A percentile compares a stretch with the other conserved stretches of the same genome.
These are phyloP conservation scores for Chaenocephalus aceratus DNA, from an alignment of 2,113 vertebrate genomes.

Conservation along the genomic window DNA sequence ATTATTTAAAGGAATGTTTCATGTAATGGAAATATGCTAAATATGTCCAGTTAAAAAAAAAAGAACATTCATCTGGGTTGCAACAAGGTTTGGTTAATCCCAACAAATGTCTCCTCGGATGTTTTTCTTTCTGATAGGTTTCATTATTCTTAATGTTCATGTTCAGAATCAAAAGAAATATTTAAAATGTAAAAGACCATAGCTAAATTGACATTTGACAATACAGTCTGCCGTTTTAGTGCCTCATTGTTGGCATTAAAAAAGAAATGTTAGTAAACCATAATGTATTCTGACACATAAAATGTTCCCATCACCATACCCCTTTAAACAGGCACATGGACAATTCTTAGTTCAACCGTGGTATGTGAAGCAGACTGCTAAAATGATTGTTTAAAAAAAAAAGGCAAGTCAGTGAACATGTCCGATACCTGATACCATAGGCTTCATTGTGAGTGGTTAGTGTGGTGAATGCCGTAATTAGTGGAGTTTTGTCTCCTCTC, in stretches of 20 bases:
- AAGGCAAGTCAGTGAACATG: conserved; percentile 22
- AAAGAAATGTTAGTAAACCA: conserved; percentile 14
- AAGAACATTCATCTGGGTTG: not conserved
- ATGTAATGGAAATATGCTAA: not conserved
- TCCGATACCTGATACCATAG: conserved; percentile 28
- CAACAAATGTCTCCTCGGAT: not conserved
- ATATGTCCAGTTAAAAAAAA: too few relatives aligned
- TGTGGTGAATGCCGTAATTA: conserved; percentile 57
- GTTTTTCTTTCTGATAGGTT: not conserved
- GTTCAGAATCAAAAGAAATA: not conserved
- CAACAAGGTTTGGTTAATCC: not conserved
- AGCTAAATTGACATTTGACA: not conserved
- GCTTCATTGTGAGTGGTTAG: conserved; percentile 26
- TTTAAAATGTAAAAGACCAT: not conserved
- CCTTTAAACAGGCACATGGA: conserved; percentile 39
- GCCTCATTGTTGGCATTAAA: not conserved
- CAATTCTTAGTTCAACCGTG: conserved; percentile 33
- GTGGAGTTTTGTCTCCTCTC: conserved; percentile 47
- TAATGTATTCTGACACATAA: conserved; percentile 5
- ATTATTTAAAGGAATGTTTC: not conserved
- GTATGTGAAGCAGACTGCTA: conserved; percentile 14
- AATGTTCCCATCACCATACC: conserved; percentile 20
- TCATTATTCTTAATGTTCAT: not conserved
- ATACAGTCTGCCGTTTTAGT: not conserved
- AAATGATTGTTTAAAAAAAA: conserved; percentile 31